Base-by-base conservation (phyloP, 2,797 vertebrate genomes). In the Sebastes reedi region DNA sequence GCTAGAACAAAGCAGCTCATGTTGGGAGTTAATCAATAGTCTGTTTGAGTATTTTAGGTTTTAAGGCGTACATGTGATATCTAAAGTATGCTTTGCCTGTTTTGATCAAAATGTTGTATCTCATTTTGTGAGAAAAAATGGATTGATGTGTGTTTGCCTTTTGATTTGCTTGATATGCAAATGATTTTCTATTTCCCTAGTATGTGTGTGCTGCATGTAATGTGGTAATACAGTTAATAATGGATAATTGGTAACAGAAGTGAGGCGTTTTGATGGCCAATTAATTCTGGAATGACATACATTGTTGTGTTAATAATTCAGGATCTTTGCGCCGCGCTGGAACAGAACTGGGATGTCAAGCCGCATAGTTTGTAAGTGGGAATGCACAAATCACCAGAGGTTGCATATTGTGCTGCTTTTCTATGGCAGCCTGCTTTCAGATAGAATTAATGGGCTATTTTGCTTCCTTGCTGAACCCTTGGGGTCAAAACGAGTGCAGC, bases 381-480 rank as follows among this genome's bases (percentile, higher is more conserved):
- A 84, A 55, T 82, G 75, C 85, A 88, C 73, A 86, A 93, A 92
- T 92, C 83, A 85, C 76, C 67, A 67, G 83, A 83, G 74, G 66
- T 79, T 77, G 77, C 68, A 80, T 80, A 88, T 72, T 86, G 65
- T 75, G 46, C 75, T 82, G 83, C 52, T 89, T 90, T 90, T 88
- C 83, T 77, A 24, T 80, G 72, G 81, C 84, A 87, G 80, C 68
- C 74, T 85, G 77, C 74, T 92, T 92, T 89, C 90, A 91, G 74
- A 89, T 81, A 67, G 82, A 93, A 94, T 92, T 91, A 93, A 93
- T 93, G 93, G 82, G 68, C 75, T 90, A 83, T 92, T 93, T 88
- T 83, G 81, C 75, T 77, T 74, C 83, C 81, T 81, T 79, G 79
- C 83, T 84, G 88, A 85, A 87, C 82, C 87, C 83, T 75, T 67